Evolutionary conservation across 2,113 vertebrate genomes (phyloP).

Genomic region (Melanerpes formicivorus): DNA sequence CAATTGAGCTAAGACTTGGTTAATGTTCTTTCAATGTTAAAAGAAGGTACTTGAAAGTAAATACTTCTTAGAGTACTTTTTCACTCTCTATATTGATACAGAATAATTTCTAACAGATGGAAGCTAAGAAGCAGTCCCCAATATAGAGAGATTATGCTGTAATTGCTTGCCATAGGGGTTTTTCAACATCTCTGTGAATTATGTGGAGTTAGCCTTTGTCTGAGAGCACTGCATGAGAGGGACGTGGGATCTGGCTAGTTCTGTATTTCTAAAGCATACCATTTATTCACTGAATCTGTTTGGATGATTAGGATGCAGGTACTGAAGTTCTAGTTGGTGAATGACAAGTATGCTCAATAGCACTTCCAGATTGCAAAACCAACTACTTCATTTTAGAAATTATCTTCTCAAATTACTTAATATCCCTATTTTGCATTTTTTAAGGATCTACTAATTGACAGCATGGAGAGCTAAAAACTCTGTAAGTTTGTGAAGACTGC

Average conservation of each 20-base stretch:
- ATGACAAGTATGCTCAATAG: not conserved
- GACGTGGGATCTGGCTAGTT: not conserved
- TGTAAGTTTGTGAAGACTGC: not conserved
- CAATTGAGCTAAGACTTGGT: not conserved
- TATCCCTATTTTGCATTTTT: not conserved
- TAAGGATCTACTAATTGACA: not conserved
- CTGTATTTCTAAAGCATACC: not conserved
- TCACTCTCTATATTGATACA: not conserved
- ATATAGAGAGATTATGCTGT: not conserved
- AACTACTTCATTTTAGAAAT: conserved; percentile 31
- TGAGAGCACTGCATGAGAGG: not conserved
- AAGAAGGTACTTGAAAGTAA: not conserved
- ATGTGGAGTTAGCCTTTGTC: not conserved
- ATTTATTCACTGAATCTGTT: not conserved
- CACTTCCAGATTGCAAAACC: not conserved
- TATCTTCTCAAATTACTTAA: not conserved
- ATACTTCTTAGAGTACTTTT: not conserved
- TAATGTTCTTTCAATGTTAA: not conserved
- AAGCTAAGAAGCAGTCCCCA: not conserved
- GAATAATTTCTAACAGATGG: not conserved
- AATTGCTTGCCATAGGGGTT: not conserved
- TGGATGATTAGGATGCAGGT: not conserved
- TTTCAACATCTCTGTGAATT: not conserved
- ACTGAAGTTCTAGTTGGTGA: not conserved
- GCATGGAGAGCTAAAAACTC: not conserved